These are phyloP conservation scores for Pelodytes ibericus DNA, from an alignment of 2,797 vertebrate species.

Conservation along the genomic window DNA sequence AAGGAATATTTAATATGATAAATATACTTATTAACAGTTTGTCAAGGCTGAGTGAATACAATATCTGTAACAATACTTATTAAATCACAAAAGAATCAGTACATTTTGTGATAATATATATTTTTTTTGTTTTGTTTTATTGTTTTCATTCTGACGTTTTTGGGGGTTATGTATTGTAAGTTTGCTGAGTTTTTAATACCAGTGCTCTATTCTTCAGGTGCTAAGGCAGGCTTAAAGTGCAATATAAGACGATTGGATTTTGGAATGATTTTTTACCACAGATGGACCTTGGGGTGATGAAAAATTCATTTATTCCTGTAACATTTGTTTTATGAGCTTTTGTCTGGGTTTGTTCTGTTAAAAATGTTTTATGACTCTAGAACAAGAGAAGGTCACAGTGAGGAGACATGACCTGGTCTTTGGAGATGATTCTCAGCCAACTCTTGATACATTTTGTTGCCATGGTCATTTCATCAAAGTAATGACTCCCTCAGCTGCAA, in stretches of 20 bases:
- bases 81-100: conserved; percentile 1
- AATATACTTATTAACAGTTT: neutral
- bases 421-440: neutral
- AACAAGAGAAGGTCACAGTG: conserved; percentile 41
- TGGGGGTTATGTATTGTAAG: conserved; percentile 15
- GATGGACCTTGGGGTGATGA: conserved; percentile 36
- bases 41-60: neutral
- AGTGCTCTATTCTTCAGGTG: conserved; percentile 10
- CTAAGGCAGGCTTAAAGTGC: conserved; percentile 16
- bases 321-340: conserved; percentile 39
- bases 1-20: neutral
- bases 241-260: conserved; percentile 40
- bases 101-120: conserved; percentile 5
- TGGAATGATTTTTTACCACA: conserved; percentile 18
- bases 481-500: conserved; percentile 14
- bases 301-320: conserved; percentile 38
- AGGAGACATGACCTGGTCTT: conserved; percentile 31
- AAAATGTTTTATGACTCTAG: conserved; percentile 29
- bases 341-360: conserved; percentile 30
- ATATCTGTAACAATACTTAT: neutral
- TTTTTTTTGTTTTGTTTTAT: conserved; percentile 1
- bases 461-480: conserved; percentile 24
- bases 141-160: conserved; percentile 11
- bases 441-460: conserved; percentile 24
- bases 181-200: conserved; percentile 27